Evolutionary conservation across 2,888 invertebrate species (phyloP), one percentile per base, ranked within the genome.

Genomic region (Craniophora ligustri): DNA sequence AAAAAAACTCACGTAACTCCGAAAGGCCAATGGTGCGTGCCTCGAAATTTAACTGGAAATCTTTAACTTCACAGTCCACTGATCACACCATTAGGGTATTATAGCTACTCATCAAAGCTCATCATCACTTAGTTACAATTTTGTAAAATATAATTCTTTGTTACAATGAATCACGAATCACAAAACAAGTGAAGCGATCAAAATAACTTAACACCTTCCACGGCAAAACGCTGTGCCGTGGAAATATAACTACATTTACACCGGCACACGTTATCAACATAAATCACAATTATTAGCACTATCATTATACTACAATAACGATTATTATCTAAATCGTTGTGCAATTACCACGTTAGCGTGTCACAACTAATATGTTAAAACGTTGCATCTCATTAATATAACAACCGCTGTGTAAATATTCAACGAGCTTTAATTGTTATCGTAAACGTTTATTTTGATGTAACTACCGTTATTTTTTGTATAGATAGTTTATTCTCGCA

Each of bases 241-340:
- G 44, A 44, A 59, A 48, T 58, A 0, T 19, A n/a, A 28, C 31
- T 21, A 5, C 18, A 5, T 26, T 14, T 14, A 31, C 13, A 41
- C 35, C 1, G 7, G 10, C 35, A 32, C 19, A 47, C 40, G 36
- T 54, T 47, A 45, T 63, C 44, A 45, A 54, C 18, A 62, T 54
- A 46, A 46, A 38, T 67, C 49, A 62, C 19, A 62, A 62, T 55
- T 48, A 64, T 61, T 38, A 50, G 32, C 38, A 11, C 31, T 63
- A 63, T 55, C 48, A 55, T 58, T 53, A 50, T 39, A 55, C 13
- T 26, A 45, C 46, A 48, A 59, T 68, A 59, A 50, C 40, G 72
- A 72, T 70, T 48, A 64, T 57, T 54, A 70, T 70, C 72, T 57
- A 68, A 70, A 70, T 72, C 53, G 65, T 26, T 41, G 14, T 57